Percentiles rank a stretch among this genome's conserved stretches.
phyloP scores from a whole-genome alignment of 2,888 invertebrate genomes.

The Chrysopilus asiliformis region DNA sequence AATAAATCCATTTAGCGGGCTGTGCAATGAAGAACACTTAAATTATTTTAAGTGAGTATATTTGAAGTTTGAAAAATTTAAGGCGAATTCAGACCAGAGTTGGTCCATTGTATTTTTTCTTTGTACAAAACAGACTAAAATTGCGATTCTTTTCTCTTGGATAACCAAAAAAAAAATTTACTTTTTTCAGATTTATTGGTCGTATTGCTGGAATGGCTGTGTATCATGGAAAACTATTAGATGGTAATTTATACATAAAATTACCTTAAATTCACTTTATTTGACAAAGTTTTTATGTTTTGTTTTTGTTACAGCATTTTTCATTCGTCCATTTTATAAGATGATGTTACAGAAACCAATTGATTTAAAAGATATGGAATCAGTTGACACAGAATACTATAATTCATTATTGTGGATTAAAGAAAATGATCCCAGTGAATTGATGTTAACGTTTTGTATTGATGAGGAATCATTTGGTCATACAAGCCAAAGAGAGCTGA shows the following conservation, averaged over 20 bases:
- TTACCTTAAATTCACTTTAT: constrained; percentile 9
- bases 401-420: constrained; percentile 72
- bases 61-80: neutral
- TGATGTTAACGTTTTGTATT: constrained; percentile 89
- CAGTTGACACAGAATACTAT: constrained; percentile 96
- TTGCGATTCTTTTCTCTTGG: neutral
- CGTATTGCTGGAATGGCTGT: constrained; percentile 98
- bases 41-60: constrained; percentile 72
- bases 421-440: constrained; percentile 91
- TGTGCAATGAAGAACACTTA: constrained; percentile 95
- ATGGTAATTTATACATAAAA: constrained; percentile 48
- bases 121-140: neutral
- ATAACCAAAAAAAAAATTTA: neutral
- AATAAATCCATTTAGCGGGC: constrained; percentile 95
- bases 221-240: constrained; percentile 94
- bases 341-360: constrained; percentile 97
- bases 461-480: constrained; percentile 96
- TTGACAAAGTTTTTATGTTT: constrained; percentile 5
- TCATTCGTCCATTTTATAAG: constrained; percentile 99
- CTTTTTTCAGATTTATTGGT: constrained; percentile 63
- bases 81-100: neutral
- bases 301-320: constrained; percentile 61
- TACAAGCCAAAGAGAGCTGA: constrained; percentile 82
- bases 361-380: constrained; percentile 95
- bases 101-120: neutral